Conservation (phyloP, 1,140 invertebrate genomes). For the Lordiphosa mommai region DNA sequence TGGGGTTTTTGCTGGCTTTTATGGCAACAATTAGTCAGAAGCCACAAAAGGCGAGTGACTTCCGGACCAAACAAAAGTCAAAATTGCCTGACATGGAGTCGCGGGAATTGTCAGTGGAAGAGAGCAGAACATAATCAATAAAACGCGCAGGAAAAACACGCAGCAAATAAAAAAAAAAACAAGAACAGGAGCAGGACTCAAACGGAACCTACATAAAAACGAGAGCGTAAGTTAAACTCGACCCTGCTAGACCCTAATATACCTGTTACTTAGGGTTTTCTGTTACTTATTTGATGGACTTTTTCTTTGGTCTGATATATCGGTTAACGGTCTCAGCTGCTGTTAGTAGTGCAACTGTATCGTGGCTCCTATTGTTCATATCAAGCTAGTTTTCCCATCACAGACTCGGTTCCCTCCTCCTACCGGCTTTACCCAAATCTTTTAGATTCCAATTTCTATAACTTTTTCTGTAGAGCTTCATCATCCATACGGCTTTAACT, state of each 20-base stretch:
- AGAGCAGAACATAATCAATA: constrained; percentile 58
- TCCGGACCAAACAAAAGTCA: constrained; percentile 30
- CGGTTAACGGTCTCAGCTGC: no score
- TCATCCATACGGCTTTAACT: no score
- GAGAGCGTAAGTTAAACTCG: constrained; percentile 8
- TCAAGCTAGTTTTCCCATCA: no score
- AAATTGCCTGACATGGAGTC: constrained; percentile 20
- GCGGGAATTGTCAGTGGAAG: constrained; percentile 38
- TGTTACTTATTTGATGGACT: no score
- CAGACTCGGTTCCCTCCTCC: no score
- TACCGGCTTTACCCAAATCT: no score
- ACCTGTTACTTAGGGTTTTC: neutral
- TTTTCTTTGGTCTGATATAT: no score
- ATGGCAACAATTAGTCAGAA: constrained; percentile 45
- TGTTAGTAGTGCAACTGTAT: no score
- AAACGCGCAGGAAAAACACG: constrained; percentile 48
- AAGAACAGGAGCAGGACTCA: constrained; percentile 12
- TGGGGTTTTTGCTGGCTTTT: constrained; percentile 16
- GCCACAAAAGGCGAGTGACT: constrained; percentile 51
- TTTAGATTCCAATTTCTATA: no score
- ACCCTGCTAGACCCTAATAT: neutral
- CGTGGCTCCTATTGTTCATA: no score
- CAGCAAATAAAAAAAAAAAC: constrained; percentile 26
- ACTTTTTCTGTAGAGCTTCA: no score
- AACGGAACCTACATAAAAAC: no score